Conservation (phyloP, 2,113 vertebrate species). For the Taxidea taxus region DNA sequence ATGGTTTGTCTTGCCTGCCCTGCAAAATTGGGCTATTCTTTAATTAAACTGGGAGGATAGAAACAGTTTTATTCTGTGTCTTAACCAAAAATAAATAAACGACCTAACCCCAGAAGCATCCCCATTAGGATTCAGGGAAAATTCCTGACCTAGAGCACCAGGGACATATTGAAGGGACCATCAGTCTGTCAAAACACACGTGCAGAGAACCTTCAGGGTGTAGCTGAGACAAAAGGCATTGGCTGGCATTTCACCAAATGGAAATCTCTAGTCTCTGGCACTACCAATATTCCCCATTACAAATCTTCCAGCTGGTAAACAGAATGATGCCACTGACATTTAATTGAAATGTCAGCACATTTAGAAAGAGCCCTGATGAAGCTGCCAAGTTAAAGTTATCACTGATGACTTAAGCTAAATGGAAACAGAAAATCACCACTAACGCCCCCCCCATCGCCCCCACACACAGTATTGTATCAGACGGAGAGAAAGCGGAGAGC, state of each 20-base stretch:
- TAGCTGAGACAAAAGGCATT: not conserved
- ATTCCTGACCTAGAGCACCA: slow-evolving; percentile 22
- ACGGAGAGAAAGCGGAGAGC: not conserved
- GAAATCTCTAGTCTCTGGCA: slow-evolving; percentile 61
- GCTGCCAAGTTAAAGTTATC: slow-evolving; percentile 71
- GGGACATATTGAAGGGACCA: not conserved
- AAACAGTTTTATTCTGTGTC: not conserved
- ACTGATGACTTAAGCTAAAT: slow-evolving; percentile 68
- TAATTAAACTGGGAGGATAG: not conserved
- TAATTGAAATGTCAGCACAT: slow-evolving; percentile 78
- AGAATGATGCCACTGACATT: slow-evolving; percentile 74
- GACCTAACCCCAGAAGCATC: not conserved
- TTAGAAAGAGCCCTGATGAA: slow-evolving; percentile 70
- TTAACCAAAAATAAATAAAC: not conserved
- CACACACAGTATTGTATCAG: not conserved
- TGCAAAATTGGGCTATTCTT: not conserved
- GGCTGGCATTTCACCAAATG: slow-evolving; percentile 64
- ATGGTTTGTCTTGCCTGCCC: not conserved
- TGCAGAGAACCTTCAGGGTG: not conserved
- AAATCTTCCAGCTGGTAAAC: slow-evolving; percentile 74
- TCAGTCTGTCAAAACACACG: not conserved
- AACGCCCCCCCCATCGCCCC: not conserved
- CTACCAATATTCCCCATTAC: slow-evolving; percentile 63
- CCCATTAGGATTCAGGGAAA: not conserved
- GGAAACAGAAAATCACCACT: slow-evolving; percentile 66